Evolutionary conservation across 1,140 invertebrate genomes (phyloP), one percentile per base, ranked within the genome.

Genomic region (Habropoda laboriosa): DNA sequence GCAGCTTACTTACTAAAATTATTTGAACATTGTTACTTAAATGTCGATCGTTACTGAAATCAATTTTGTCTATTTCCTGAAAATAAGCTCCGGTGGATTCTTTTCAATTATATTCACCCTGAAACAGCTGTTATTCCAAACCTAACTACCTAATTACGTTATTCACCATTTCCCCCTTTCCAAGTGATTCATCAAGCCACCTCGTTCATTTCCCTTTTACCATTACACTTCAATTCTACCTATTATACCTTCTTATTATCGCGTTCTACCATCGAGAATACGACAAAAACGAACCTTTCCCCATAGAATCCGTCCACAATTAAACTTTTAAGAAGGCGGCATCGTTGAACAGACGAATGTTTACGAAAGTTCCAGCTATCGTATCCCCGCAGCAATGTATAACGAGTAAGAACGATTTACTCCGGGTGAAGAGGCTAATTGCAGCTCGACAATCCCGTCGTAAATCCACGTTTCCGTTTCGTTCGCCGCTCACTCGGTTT

Each of bases 351-450:
- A n/a, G 38, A 30, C 38, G n/a, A n/a, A n/a, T n/a, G 13, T 58
- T 72, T 45, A 42, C 53, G 7, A 58, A 58, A 58, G 24, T 32
- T 32, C 10, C 21, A 32, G 7, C 40, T 72, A 12, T 42, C 16
- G 6, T 6, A 24, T 32, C 68, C 32, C n/a, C n/a, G n/a, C n/a
- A 42, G 30, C 47, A n/a, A 53, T 24, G 30, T 47, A 60, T 51
- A 70, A 77, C 18, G 75, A 79, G 35, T 42, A 71, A 45, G 27
- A 21, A 47, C 64, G 30, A 60, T 60, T 78, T 58, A 58, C 18
- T 47, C 53, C 38, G 30, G 30, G 30, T n/a, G 30, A 71, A 24
- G 24, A 24, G 35, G 16, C 70, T 67, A 76, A 60, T 76, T 67
- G 60, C 61, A n/a, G n/a, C 21, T 32, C 47, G 63, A 68, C 27